Evolutionary conservation across 1,140 invertebrate genomes (phyloP), one percentile per base, ranked within the genome.

Genomic region (Metaphire vulgaris): DNA sequence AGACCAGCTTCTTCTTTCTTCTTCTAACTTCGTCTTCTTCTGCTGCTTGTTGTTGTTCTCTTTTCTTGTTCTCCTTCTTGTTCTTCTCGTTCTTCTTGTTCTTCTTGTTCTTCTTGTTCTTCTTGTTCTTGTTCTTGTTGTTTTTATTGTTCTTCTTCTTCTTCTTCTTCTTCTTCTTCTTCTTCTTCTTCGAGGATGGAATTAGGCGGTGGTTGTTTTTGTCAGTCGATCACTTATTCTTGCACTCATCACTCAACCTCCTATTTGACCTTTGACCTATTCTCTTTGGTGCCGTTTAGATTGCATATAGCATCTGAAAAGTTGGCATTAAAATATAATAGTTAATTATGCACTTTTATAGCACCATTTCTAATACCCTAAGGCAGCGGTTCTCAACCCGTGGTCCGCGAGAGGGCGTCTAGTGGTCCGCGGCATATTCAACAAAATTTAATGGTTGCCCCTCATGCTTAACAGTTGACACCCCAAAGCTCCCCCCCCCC

Each of bases 81-180:
- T 56, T 56, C 41, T 56, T 56, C 41, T 56, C 21, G 6, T 56
- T 56, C 41, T 56, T 56, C 41, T 56, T 56, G 6, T 56, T 56
- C 41, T 56, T 56, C 41, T 56, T 56, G 6, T 56, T 32, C 68
- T 77, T 65, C 33, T 2, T 75, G 65, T 32, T 33, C 41, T 15
- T 75, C 74, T 34, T 66, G 29, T 32, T 75, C 66, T 33, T 70
- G 29, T 2, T 69, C 74, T 70, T 41, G 1, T 66, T 75, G 1
- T 75, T 41, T 2, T 41, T 75, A 26, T 69, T 26, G 26, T 69
- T 31, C 65, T 33, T 56, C 41, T 56, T 56, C 41, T 56, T 56
- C 41, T 56, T 56, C 41, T 56, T 56, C 41, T 56, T 56, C 26
- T 56, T 69, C 66, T 56, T 65, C 30, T 26, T 73, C 64, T 69